Evolutionary conservation across 2,888 invertebrate genomes (phyloP), one percentile per base, ranked within the genome.

Genomic region (Pyralis farinalis): DNA sequence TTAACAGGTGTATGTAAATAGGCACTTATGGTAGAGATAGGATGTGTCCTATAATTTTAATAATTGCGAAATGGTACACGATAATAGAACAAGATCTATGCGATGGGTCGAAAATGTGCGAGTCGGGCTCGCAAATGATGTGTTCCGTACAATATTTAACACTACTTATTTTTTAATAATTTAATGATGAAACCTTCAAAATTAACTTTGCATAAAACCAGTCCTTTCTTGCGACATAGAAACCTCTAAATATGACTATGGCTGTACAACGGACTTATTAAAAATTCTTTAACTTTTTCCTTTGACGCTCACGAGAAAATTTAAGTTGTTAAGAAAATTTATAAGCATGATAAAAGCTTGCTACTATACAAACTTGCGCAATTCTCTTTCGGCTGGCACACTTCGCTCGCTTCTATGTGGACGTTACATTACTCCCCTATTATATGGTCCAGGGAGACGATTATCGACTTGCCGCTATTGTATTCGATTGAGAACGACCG

Each of bases 391-490:
- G 30, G 37, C 41, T 49, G 54, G 52, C 59, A 11, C 49, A 51
- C 54, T 61, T 62, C 53, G 50, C 53, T 53, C 51, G 41, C 38
- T 21, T 40, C 46, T 53, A 51, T 49, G 56, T 53, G 49, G 50
- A 8, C 11, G 49, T 63, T 64, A 62, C 58, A 61, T 67, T 65
- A 68, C 66, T 64, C 66, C 59, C 55, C 51, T 60, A 53, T 63
- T 58, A 66, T 63, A 63, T 59, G 58, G 70, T 66, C 55, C 53
- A 46, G 32, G 31, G 53, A 59, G 57, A 46, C 59, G 53, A 70
- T 71, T 63, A 62, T 47, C 54, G 40, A 44, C 49, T 49, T 51
- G 51, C n/a, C n/a, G 54, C 51, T 54, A 68, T 68, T 72, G 66
- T 71, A 47, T 50, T 59, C 53, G 58, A 58, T 57, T 51, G 51